Percentiles rank a stretch among this genome's conserved stretches.
phyloP scores from a whole-genome alignment of 2,113 vertebrate species.

The Toxostoma redivivum region DNA sequence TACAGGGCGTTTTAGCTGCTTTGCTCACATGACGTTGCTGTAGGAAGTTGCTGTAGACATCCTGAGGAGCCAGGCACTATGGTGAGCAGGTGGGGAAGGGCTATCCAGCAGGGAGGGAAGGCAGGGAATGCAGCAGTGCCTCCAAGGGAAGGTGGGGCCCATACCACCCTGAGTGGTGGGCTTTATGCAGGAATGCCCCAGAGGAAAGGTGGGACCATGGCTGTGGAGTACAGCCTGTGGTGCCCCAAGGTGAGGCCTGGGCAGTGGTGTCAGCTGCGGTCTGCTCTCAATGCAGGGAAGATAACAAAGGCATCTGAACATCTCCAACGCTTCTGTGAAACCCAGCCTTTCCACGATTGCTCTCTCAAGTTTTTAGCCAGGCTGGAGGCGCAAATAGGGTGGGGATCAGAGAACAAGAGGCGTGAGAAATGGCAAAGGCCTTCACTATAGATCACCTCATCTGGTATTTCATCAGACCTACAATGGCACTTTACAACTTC shows the following conservation, averaged over 20 bases:
- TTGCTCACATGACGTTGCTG: not conserved
- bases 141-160: not conserved
- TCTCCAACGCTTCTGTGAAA: not conserved
- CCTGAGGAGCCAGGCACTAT: not conserved
- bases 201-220: not conserved
- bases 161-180: not conserved
- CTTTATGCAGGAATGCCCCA: not conserved
- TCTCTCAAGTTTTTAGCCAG: not conserved
- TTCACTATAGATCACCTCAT: not conserved
- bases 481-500: not conserved
- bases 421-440: not conserved
- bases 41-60: not conserved
- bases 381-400: not conserved
- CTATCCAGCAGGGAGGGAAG: not conserved
- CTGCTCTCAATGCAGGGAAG: not conserved
- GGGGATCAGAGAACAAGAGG: not conserved
- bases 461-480: not conserved
- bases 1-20: not conserved
- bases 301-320: not conserved
- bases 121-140: constrained; percentile 23
- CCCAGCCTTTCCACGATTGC: not conserved
- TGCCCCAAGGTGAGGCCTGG: not conserved
- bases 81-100: not conserved
- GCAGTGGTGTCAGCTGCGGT: not conserved
- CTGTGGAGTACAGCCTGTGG: not conserved